Conservation (phyloP, 2,113 vertebrate genomes). For the Natator depressus region DNA sequence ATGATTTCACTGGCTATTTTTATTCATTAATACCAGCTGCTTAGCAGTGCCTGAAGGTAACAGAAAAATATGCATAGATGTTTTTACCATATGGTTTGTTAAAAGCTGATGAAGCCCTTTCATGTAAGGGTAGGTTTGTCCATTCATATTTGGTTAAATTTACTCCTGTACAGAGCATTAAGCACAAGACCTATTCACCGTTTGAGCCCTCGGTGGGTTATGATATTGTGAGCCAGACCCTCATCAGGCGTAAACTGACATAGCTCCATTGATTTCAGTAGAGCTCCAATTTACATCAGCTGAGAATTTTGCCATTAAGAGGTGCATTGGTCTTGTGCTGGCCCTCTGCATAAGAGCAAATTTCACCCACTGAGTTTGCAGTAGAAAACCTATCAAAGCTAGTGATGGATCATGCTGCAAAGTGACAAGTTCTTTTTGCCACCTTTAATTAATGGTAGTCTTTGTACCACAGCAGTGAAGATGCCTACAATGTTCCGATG, state of each 20-base stretch:
- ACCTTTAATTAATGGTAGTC: background rate
- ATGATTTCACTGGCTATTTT: slow-evolving; percentile 73
- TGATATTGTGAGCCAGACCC: background rate
- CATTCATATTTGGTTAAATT: slow-evolving; percentile 34
- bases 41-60: slow-evolving; percentile 72
- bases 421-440: background rate
- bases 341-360: background rate
- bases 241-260: background rate
- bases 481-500: background rate
- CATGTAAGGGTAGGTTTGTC: slow-evolving; percentile 58
- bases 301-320: background rate
- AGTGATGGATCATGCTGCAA: background rate
- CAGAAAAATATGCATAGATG: slow-evolving; percentile 68
- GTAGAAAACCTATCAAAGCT: background rate
- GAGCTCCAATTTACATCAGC: accelerated
- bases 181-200: slow-evolving; percentile 13
- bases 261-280: background rate
- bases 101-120: slow-evolving; percentile 72
- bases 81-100: slow-evolving; percentile 74
- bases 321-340: background rate
- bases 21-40: slow-evolving; percentile 81
- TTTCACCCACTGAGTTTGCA: background rate
- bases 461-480: background rate
- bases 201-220: slow-evolving; percentile 13
- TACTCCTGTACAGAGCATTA: background rate